Base-by-base conservation (phyloP, 2,888 invertebrate genomes). In the Drosophila acutilabella region DNA sequence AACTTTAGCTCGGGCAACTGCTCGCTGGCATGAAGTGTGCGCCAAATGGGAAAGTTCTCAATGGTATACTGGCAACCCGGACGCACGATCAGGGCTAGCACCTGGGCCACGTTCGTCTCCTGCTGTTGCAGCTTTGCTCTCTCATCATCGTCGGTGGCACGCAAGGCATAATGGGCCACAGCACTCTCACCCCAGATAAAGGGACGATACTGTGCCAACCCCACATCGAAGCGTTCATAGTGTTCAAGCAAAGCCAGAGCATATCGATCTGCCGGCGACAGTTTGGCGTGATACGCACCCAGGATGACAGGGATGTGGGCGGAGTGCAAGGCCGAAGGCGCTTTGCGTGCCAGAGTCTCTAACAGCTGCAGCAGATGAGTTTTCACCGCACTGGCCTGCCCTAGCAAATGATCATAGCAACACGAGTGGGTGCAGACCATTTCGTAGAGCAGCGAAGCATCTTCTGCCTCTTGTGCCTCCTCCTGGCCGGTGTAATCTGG, bases 141-240 rank as follows among this genome's bases (percentile, higher is more conserved):
- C 54, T 93, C 93, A 36, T 94, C 93, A 53, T 93, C 93, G 23
- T 93, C 93, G 2, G 71, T 71, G 0, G 81, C 81, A 14, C 83
- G 88, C 0, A 96, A 93, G 1, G 96, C 95, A 89, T 97, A 97
- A 90, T 96, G 95, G 54, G 95, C 94, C 0, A 96, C 95, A 0
- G 97, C 97, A 2, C 96, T 94, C 89, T 95, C 95, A 0, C 97
- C 97, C 96, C 97, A 98, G 0, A 98, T 93, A 84, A 96, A 96
- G 0, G 98, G 98, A 72, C 96, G 95, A 90, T 94, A 96, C 81
- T 95, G 93, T 53, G 94, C 93, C 11, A 96, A 93, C 18, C 94
- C 94, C 65, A 95, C 93, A 56, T 95, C 95, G 87, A 94, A 94
- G 67, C 92, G 93, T 92, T 97, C 96, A 92, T 96, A 96, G 70